Percentiles rank a stretch among this genome's conserved stretches.
Conservation (phyloP, 2,888 invertebrate species). For the Andrena haemorrhoa region DNA sequence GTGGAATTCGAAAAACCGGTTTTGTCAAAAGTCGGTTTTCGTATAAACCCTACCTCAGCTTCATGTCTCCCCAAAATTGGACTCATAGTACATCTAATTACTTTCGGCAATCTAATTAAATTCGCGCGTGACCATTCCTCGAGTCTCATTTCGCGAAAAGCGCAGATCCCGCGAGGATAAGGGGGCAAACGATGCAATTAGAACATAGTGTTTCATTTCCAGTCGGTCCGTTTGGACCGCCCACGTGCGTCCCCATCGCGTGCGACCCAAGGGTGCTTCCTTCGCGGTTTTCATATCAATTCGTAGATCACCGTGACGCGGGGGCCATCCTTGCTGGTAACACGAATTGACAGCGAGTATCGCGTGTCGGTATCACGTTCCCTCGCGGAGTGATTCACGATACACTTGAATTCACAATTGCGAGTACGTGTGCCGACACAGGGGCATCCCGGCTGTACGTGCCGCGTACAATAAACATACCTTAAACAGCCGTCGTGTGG, state of each 20-base stretch:
- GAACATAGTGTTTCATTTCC: not conserved
- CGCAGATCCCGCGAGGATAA: not conserved
- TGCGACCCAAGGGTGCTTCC: conserved; percentile 27
- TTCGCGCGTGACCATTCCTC: not conserved
- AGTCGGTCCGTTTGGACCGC: not conserved
- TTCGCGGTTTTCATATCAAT: conserved; percentile 45
- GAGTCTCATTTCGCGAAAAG: not conserved
- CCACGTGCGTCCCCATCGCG: conserved; percentile 5
- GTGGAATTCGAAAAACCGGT: no score
- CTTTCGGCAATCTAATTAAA: not conserved
- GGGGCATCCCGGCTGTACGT: conserved; percentile 40
- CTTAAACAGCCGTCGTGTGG: conserved; percentile 29
- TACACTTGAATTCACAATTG: conserved; percentile 57
- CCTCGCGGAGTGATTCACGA: conserved; percentile 61
- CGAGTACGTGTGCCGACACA: conserved; percentile 35
- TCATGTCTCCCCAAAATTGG: not conserved
- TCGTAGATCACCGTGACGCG: conserved; percentile 46
- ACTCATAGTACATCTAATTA: not conserved
- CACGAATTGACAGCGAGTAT: conserved; percentile 58
- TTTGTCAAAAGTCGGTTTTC: no score
- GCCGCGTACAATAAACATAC: conserved; percentile 50
- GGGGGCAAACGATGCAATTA: conserved; percentile 8
- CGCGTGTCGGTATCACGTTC: conserved; percentile 59
- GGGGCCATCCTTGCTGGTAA: conserved; percentile 37
- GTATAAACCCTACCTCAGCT: not conserved